A percentile compares a stretch with the other conserved stretches of the same genome.
phyloP scores from a whole-genome alignment of 1,140 invertebrate species.

The Ooceraea biroi region DNA sequence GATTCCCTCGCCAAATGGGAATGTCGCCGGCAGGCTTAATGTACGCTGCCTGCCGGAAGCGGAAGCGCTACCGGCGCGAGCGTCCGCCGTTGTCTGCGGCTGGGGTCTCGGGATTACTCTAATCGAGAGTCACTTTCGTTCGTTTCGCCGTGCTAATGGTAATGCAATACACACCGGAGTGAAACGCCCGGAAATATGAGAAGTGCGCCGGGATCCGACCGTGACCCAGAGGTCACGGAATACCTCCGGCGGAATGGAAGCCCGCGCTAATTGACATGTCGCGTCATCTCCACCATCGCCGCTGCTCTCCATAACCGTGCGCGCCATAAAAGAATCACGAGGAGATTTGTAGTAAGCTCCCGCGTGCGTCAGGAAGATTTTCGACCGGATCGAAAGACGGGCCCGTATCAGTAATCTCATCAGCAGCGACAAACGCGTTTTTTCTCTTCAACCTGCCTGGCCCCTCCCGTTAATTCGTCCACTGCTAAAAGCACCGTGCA shows the following conservation, averaged over 20 bases:
- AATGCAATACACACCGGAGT: conserved; percentile 37
- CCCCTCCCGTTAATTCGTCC: neutral
- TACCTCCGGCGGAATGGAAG: conserved; percentile 19
- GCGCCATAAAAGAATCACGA: neutral
- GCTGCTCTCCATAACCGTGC: neutral
- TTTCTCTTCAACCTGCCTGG: neutral
- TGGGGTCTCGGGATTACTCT: conserved; percentile 56
- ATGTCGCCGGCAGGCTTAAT: conserved; percentile 58
- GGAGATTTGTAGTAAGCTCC: neutral
- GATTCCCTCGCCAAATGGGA: conserved; percentile 65
- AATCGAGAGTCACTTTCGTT: conserved; percentile 61
- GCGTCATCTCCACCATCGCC: neutral
- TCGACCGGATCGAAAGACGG: no score
- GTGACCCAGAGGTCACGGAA: conserved; percentile 27
- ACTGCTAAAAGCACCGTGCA: neutral
- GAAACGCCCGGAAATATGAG: conserved; percentile 51
- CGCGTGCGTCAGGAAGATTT: no score
- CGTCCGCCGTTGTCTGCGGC: conserved; percentile 57
- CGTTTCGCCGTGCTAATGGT: conserved; percentile 52
- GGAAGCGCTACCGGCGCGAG: no score
- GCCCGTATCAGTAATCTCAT: no score
- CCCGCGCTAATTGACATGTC: conserved; percentile 21
- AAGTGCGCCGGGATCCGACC: conserved; percentile 1
- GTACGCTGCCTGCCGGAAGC: conserved; percentile 44
- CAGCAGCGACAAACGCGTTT: neutral